Evolutionary conservation across 2,797 vertebrate species (phyloP), one percentile per base, ranked within the genome.

Genomic region (Eupleurogrammus muticus): DNA sequence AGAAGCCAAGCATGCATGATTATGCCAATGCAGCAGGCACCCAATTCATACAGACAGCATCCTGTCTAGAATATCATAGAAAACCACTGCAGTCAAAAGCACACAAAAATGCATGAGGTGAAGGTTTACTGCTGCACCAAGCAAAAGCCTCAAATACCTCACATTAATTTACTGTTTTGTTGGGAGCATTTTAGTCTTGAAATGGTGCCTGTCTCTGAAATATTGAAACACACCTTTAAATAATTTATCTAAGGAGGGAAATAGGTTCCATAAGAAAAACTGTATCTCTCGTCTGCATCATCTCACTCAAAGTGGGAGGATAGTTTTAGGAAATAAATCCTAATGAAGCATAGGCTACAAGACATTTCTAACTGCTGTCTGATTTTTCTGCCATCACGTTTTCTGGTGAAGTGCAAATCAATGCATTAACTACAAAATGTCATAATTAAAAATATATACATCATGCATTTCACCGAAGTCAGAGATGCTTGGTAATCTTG

Each of bases 221-320:
- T 94, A 94, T 94, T 93, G 73, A 94, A 83, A 92, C 93, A 91
- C 86, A 91, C 34, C 70, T 73, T 89, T 94, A 82, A 92, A 95
- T 94, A 91, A 94, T 94, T 93, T 75, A 95, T 89, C 79, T 81
- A 82, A 36, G 81, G 86, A 90, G 77, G 86, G 84, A 94, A 93
- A 92, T 71, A 89, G 79, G 90, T 88, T 92, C 81, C 83, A 89
- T 57, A 78, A 82, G 83, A 87, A 83, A 84, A 79, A 75, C 60
- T 55, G 46, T 66, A 24, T 81, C 59, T 83, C 63, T 84, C 46
- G 14, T 75, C 77, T 84, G 80, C 84, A 83, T 74, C 74, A 64
- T 85, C 52, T 75, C 51, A 55, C 70, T 78, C 53, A 70, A 47
- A 86, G 74, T 66, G 72, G 46, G 62, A 68, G 62, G 59, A 82